Base-by-base conservation (phyloP, 2,797 vertebrate species). In the Enteromius argenteus region DNA sequence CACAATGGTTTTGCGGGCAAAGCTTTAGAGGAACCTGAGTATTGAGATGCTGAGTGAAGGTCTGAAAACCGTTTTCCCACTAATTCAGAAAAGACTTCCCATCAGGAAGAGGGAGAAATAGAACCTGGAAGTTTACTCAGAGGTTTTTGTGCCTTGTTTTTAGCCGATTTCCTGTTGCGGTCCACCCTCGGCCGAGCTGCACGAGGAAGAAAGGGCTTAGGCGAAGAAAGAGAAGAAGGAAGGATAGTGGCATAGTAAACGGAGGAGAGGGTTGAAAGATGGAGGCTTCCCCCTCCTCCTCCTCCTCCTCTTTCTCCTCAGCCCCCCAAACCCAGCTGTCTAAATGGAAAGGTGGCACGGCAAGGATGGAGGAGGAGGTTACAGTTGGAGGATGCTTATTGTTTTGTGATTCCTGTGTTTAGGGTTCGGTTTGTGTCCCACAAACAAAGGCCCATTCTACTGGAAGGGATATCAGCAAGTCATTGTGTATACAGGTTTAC, bases 61-160 rank as follows among this genome's bases (percentile, higher is more conserved):
- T 67, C 51, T 85, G 51, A 83, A 86, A 89, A 87, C 39, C 71
- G 78, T 94, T 95, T 92, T 96, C 94, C 94, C 95, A 96, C 94
- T 94, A 93, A 95, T 93, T 87, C 80, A 44, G 79, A 83, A 90
- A 95, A 95, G 95, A 93, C 94, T 95, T 96, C 95, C 69, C 93
- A 92, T 87, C 92, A 95, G 96, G 97, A 98, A 96, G 92, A 91
- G 88, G 68, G 92, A 94, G 92, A 96, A 97, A 97, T 96, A 96
- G 94, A 95, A 95, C 92, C 92, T 96, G 94, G 94, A 96, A 96
- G 94, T 95, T 92, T 92, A 90, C 90, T 89, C 91, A 92, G 91
- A 93, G 86, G 46, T 88, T 86, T 90, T 90, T 92, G 91, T 19
- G 37, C 56, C 64, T 83, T 85, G 75, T 87, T 89, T 85, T 76